These are phyloP conservation scores for Colinus virginianus DNA, from an alignment of 2,113 vertebrate genomes.

Conservation along the genomic window DNA sequence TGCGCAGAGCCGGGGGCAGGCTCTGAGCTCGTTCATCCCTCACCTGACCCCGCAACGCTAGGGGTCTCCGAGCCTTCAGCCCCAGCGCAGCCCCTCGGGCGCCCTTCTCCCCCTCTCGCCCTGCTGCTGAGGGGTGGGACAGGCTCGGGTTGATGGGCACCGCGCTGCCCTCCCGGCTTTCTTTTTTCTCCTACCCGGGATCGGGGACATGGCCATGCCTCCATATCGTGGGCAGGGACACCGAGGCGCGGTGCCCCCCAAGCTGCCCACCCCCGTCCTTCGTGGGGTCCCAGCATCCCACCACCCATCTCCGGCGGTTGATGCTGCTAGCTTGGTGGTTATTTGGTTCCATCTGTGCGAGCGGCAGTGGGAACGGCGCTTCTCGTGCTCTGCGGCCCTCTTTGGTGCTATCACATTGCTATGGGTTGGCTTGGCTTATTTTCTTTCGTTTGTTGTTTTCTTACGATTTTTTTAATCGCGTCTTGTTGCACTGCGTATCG, in stretches of 20 bases:
- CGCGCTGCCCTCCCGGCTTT: background rate
- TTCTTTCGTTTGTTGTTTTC: background rate
- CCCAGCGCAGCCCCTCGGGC: background rate
- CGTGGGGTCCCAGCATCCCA: background rate
- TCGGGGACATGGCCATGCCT: background rate
- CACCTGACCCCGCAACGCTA: background rate
- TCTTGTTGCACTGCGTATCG: background rate
- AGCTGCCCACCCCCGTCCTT: background rate
- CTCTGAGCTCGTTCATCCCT: background rate
- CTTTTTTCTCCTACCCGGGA: background rate
- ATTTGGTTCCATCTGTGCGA: fast-evolving
- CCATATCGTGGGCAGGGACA: background rate
- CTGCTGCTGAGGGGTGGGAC: background rate
- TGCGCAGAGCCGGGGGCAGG: background rate
- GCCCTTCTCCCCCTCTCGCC: background rate
- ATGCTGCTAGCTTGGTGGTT: no score
- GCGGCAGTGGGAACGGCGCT: background rate
- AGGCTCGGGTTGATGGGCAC: background rate
- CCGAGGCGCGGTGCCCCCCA: background rate
- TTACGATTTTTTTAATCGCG: background rate
- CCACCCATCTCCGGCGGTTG: background rate
- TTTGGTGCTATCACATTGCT: background rate
- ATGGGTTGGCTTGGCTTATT: background rate
- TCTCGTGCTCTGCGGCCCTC: background rate
- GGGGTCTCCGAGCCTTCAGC: background rate